Percentiles rank a stretch among this genome's conserved stretches.
Conservation (phyloP, 2,113 vertebrate genomes). For the Neodon shergylaensis region DNA sequence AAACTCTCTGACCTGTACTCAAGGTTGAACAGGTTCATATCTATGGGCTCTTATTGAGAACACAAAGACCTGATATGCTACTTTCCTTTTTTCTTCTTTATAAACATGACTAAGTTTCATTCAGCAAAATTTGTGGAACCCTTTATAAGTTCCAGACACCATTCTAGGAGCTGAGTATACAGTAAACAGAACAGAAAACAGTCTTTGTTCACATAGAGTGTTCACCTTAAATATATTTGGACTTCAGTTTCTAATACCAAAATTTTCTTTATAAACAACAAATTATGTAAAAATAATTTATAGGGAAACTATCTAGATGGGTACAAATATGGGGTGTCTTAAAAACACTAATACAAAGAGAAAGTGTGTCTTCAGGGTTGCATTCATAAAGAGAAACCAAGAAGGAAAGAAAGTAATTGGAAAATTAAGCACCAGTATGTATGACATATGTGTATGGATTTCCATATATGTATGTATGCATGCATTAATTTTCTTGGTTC, state of each 20-base stretch:
- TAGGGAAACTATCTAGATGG: not conserved
- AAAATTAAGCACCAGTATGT: not conserved
- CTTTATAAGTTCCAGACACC: not conserved
- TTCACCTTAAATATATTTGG: not conserved
- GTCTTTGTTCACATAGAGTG: not conserved
- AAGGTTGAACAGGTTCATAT: too few relatives aligned
- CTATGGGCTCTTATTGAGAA: not conserved
- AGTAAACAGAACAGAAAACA: not conserved
- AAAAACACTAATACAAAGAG: not conserved
- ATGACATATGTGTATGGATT: not conserved
- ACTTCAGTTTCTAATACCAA: slow-evolving; percentile 11
- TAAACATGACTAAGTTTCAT: not conserved
- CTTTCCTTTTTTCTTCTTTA: not conserved
- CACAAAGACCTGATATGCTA: not conserved
- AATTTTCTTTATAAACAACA: slow-evolving; percentile 43
- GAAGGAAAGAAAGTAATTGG: not conserved
- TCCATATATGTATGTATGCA: not conserved
- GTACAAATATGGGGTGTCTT: not conserved
- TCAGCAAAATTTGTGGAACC: not conserved
- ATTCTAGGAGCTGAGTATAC: not conserved
- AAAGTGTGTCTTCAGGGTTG: not conserved
- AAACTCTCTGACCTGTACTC: too few relatives aligned
- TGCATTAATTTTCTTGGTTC: not conserved
- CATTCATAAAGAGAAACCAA: not conserved
- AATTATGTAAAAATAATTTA: not conserved